Evolutionary conservation across 2,888 invertebrate species (phyloP), one percentile per base, ranked within the genome.

Genomic region (Invenusta paracnida): DNA sequence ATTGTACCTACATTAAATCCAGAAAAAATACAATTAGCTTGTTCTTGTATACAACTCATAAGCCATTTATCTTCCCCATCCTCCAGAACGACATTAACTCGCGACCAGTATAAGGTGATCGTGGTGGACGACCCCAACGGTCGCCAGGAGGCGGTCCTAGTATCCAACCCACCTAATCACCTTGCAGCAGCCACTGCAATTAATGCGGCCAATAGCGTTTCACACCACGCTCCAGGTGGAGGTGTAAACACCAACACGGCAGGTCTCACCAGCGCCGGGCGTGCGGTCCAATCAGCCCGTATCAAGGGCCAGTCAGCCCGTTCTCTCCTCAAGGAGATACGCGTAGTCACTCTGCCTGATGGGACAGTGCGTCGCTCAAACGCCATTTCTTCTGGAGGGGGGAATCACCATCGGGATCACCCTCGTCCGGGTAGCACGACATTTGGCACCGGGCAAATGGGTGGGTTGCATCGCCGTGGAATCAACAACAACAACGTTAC

Each of bases 81-180:
- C n/a, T n/a, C n/a, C n/a, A n/a, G n/a, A n/a, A n/a, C n/a, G n/a
- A n/a, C n/a, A n/a, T n/a, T n/a, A n/a, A n/a, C n/a, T n/a, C n/a
- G n/a, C n/a, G n/a, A 73, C 2, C 17, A 73, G 27, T 73, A n/a
- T 73, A 73, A 73, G 25, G 73, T 73, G 73, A 23, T 73, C 27
- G 17, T 73, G 2, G 11, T 73, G 17, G 73, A 73, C 73, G 73
- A 73, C 25, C 73, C 73, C 73, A 73, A 23, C 23, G 73, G 73
- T 73, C 73, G 25, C 23, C 73, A 73, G 27, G 73, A 73, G 73
- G 73, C 73, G 17, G 73, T 73, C 2, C 73, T 73, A 5, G 73
- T 73, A n/a, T 73, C 73, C 23, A 73, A 73, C 73, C 73, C 73
- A n/a, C 73, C 73, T 48, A 48, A 17, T 48, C 48, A 48, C 17